These are phyloP conservation scores for Eunapius fragilis DNA, from an alignment of 37 sponge, comb jelly and placozoan genomes.

Conservation along the genomic window DNA sequence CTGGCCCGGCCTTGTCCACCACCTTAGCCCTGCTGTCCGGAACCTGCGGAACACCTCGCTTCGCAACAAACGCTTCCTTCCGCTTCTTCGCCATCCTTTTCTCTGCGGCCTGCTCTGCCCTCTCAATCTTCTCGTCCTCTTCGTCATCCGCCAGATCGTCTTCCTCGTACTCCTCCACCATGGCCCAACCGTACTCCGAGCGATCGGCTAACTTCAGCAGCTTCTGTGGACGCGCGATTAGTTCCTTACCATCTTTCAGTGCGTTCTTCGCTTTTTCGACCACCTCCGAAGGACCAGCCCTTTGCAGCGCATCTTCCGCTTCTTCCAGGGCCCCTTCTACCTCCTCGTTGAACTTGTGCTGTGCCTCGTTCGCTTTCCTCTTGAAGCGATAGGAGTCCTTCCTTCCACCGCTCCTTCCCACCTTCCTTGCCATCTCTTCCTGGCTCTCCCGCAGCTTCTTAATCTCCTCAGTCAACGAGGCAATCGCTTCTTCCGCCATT, in stretches of 20 bases:
- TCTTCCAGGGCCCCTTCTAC: background rate
- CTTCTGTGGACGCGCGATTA: slow-evolving; percentile 11
- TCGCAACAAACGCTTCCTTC: background rate
- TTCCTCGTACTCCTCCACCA: slow-evolving; percentile 12
- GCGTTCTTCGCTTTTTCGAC: background rate
- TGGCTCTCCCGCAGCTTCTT: no score
- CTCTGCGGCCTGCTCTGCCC: slow-evolving; percentile 10
- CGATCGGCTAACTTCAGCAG: slow-evolving; percentile 6
- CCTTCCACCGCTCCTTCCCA: no score
- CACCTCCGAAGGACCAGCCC: background rate
- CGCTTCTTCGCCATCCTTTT: background rate
- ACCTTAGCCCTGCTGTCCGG: background rate
- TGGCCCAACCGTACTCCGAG: slow-evolving; percentile 15
- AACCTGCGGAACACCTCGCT: background rate
- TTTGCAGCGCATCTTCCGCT: background rate
- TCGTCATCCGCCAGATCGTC: slow-evolving; percentile 21
- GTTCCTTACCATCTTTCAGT: slow-evolving; percentile 10
- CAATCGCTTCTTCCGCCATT: no score
- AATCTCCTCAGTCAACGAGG: no score
- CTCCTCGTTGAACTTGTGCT: slow-evolving; percentile 16
- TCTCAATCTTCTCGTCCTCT: slow-evolving; percentile 15
- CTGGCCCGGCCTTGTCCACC: background rate
- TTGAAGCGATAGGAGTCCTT: slow-evolving; percentile 10
- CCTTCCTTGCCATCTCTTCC: no score
- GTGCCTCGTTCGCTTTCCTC: slow-evolving; percentile 6